phyloP scores from a whole-genome alignment of 2,113 vertebrate genomes.

The Oncorhynchus mykiss region DNA sequence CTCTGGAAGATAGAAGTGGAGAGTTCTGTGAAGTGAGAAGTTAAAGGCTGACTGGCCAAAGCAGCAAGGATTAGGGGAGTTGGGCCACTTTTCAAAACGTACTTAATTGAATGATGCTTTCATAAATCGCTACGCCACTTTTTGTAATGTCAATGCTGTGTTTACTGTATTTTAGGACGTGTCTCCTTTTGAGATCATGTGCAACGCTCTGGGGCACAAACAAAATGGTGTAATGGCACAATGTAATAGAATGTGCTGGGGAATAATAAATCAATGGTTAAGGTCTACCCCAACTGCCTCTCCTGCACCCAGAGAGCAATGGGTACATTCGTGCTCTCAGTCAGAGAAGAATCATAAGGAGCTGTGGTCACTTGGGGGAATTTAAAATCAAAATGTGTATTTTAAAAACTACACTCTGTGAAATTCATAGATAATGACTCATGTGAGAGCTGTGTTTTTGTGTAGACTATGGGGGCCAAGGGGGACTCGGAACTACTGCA shows the following conservation, averaged over 20 bases:
- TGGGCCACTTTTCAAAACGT: slow-evolving; percentile 8
- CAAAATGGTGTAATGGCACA: slow-evolving; percentile 2
- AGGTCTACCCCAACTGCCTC: no score
- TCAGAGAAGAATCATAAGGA: not conserved
- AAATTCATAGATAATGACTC: not conserved
- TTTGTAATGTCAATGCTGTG: slow-evolving; percentile 26
- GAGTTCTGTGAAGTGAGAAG: not conserved
- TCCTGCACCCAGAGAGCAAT: not conserved
- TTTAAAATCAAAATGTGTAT: slow-evolving; percentile 3
- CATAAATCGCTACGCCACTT: slow-evolving; percentile 16
- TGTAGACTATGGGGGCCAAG: not conserved
- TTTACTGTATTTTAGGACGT: slow-evolving; percentile 9
- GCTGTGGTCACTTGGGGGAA: not conserved
- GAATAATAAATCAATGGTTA: slow-evolving; percentile 10
- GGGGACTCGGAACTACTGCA: not conserved
- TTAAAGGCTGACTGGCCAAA: not conserved
- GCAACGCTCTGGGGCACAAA: not conserved
- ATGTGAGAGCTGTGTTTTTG: not conserved
- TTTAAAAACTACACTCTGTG: not conserved
- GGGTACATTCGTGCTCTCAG: not conserved
- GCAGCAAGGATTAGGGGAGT: slow-evolving; percentile 4
- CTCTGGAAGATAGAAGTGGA: not conserved
- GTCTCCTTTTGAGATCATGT: not conserved
- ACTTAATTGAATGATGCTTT: slow-evolving; percentile 29
- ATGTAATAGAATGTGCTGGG: not conserved